Evolutionary conservation across 2,888 invertebrate species (phyloP).

Genomic region (Nematopogon swammerdamellus): DNA sequence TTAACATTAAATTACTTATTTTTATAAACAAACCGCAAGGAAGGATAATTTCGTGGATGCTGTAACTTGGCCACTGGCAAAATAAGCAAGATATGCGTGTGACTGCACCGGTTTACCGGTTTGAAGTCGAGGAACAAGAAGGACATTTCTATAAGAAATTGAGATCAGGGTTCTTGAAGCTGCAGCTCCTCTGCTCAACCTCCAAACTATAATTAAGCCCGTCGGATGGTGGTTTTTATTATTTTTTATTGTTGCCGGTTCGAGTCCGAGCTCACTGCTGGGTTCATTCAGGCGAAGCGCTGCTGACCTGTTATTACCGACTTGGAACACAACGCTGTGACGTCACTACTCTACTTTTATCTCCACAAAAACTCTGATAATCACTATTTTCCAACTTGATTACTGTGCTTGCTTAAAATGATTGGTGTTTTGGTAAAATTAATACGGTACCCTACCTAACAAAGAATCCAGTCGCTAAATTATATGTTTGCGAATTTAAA

Average conservation of each 20-base stretch:
- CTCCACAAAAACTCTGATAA: not conserved
- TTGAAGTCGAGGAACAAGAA: too few species aligned
- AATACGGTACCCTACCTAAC: too few species aligned
- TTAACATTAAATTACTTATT: too few species aligned
- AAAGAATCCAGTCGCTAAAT: too few species aligned
- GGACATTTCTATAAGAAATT: too few species aligned
- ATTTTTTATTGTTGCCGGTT: slow-evolving; percentile 1
- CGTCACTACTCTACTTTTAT: slow-evolving; percentile 8
- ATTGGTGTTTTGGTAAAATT: slow-evolving; percentile 2
- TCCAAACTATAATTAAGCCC: not conserved
- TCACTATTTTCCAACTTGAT: not conserved
- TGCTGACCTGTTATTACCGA: slow-evolving; percentile 1
- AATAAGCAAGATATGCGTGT: too few species aligned
- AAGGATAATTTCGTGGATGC: too few species aligned
- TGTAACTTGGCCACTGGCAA: too few species aligned
- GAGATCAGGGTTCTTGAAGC: not conserved
- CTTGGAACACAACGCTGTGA: slow-evolving; percentile 6
- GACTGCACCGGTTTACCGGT: too few species aligned
- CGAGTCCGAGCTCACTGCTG: slow-evolving; percentile 2
- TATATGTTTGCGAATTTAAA: too few species aligned
- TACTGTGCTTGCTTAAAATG: not conserved
- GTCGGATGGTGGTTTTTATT: not conserved
- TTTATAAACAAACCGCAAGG: too few species aligned
- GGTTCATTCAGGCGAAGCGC: slow-evolving; percentile 1
- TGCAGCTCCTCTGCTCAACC: not conserved